Percentiles rank a stretch among this genome's conserved stretches.
phyloP scores from a whole-genome alignment of 2,888 invertebrate genomes.

The Melanotus villosus region DNA sequence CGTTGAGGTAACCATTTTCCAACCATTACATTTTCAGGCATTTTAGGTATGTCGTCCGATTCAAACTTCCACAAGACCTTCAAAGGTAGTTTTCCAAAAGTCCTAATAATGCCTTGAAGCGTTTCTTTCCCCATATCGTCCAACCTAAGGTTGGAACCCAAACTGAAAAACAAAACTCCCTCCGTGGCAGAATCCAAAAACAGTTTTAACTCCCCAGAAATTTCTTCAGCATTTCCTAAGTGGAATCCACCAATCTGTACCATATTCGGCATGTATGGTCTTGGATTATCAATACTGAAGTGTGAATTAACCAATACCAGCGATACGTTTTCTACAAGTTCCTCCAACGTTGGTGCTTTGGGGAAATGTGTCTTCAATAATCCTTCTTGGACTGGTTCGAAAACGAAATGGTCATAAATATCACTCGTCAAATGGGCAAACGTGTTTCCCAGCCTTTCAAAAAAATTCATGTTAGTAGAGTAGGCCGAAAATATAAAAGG shows the following conservation, averaged over 20 bases:
- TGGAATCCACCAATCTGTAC: slow-evolving; percentile 55
- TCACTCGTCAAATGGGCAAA: background rate
- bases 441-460: slow-evolving; percentile 58
- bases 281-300: slow-evolving; percentile 45
- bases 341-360: slow-evolving; percentile 39
- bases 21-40: slow-evolving; percentile 46
- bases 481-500: slow-evolving; percentile 32
- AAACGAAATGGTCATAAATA: background rate
- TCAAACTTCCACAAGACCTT: slow-evolving; percentile 50
- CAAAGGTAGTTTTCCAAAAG: slow-evolving; percentile 40
- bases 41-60: slow-evolving; percentile 31
- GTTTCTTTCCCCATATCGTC: slow-evolving; percentile 34
- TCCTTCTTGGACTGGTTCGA: slow-evolving; percentile 43
- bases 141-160: slow-evolving; percentile 47
- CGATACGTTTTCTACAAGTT: slow-evolving; percentile 46
- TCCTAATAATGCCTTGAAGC: slow-evolving; percentile 29
- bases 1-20: slow-evolving; percentile 53
- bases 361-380: slow-evolving; percentile 50
- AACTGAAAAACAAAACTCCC: slow-evolving; percentile 50
- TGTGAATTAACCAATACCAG: slow-evolving; percentile 54
- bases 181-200: slow-evolving; percentile 47
- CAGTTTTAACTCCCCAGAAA: slow-evolving; percentile 45
- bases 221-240: slow-evolving; percentile 36
- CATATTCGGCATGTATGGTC: slow-evolving; percentile 53
- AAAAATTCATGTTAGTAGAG: slow-evolving; percentile 57